Conservation (phyloP, 2,113 vertebrate genomes). For the Phyllostomus hastatus region DNA sequence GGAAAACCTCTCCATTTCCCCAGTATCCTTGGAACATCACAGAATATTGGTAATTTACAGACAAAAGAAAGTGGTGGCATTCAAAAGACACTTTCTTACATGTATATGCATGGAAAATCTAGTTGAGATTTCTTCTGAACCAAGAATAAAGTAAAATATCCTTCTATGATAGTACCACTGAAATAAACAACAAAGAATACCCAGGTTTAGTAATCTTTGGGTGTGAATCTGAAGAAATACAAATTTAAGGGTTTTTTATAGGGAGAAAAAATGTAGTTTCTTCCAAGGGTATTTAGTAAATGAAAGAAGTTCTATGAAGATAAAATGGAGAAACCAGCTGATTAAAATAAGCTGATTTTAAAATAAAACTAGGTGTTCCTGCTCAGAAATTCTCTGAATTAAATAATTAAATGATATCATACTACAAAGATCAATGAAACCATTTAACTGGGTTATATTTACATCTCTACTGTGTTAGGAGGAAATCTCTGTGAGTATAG, state of each 20-base stretch:
- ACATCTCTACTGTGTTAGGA: background rate
- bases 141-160: background rate
- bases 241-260: background rate
- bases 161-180: background rate
- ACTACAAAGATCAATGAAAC: background rate
- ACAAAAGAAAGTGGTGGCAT: background rate
- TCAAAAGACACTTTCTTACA: background rate
- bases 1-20: background rate
- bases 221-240: background rate
- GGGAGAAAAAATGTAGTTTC: background rate
- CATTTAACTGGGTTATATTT: background rate
- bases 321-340: background rate
- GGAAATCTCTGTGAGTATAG: background rate
- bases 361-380: background rate
- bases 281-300: background rate
- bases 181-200: background rate
- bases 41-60: background rate
- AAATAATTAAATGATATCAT: background rate
- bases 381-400: background rate
- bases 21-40: background rate
- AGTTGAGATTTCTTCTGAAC: background rate
- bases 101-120: background rate
- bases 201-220: background rate
- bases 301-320: background rate
- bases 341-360: background rate